A percentile compares a stretch with the other conserved stretches of the same genome.
phyloP scores from a whole-genome alignment of 2,888 invertebrate genomes.

The Microdon myrmicae region DNA sequence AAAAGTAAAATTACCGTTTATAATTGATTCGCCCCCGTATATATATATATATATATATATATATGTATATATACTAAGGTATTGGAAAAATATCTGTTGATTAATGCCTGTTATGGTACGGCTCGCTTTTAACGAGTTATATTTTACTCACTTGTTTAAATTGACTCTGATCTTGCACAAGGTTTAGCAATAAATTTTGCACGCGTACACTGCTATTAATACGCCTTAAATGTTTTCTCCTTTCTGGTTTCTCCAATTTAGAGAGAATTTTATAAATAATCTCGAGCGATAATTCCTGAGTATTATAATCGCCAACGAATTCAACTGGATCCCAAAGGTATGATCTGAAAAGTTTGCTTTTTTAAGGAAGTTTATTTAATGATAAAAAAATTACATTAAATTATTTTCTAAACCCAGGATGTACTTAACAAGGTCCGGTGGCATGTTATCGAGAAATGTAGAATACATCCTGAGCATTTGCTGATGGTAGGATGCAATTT shows the following conservation, averaged over 20 bases:
- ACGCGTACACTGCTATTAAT: conserved; percentile 11
- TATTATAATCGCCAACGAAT: conserved; percentile 55
- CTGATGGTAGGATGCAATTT: conserved; percentile 52
- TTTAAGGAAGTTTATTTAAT: not conserved
- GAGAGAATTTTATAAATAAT: conserved; percentile 49
- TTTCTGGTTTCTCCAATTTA: conserved; percentile 33
- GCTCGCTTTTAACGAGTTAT: no score
- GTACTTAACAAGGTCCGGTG: conserved; percentile 25
- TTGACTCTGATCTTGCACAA: conserved; percentile 18
- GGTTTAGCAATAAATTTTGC: conserved; percentile 17
- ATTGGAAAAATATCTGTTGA: no score
- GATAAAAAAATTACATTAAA: conserved; percentile 41
- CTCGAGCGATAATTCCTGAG: conserved; percentile 52
- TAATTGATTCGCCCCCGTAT: no score
- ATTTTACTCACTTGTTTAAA: conserved; percentile 53
- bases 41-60: no score
- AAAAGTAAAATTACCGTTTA: no score
- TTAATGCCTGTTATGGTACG: no score
- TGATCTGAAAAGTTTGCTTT: conserved; percentile 34
- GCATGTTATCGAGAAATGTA: conserved; percentile 41
- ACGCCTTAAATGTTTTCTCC: no score
- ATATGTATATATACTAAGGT: no score
- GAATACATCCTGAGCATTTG: conserved; percentile 51
- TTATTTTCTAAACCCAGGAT: conserved; percentile 40
- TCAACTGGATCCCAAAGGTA: conserved; percentile 55